These are phyloP conservation scores for Drosophila guanche DNA, from an alignment of 1,140 invertebrate genomes.

Conservation along the genomic window DNA sequence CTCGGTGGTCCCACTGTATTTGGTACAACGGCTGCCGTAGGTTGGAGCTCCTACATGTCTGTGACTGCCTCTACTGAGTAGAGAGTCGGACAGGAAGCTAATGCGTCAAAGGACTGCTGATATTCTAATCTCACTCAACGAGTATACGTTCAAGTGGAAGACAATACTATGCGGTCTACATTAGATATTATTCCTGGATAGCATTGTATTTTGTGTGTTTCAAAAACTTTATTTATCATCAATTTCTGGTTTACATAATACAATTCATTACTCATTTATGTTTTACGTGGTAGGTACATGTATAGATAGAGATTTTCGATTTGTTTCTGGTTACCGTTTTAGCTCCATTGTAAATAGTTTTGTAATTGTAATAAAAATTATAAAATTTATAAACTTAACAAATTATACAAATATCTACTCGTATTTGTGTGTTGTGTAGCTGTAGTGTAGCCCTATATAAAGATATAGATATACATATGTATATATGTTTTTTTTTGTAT, in stretches of 20 bases:
- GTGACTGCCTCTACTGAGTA: no score
- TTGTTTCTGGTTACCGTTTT: constrained; percentile 40
- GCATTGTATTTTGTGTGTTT: constrained; percentile 46
- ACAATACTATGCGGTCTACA: no score
- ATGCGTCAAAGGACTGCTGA: no score
- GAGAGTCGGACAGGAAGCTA: no score
- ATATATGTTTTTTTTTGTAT: constrained; percentile 15
- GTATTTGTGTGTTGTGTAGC: constrained; percentile 31
- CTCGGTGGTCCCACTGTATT: no score
- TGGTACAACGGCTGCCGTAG: no score
- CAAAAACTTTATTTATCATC: constrained; percentile 66
- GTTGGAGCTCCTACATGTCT: no score
- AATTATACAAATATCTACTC: constrained; percentile 56
- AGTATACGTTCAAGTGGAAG: no score
- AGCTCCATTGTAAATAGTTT: constrained; percentile 54
- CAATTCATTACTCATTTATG: constrained; percentile 43
- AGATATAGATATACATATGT: constrained; percentile 33
- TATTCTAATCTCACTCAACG: no score
- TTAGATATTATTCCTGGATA: neutral
- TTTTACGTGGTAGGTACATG: constrained; percentile 56
- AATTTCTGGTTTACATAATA: constrained; percentile 69
- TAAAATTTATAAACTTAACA: constrained; percentile 70
- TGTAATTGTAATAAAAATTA: constrained; percentile 54
- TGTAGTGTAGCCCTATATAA: constrained; percentile 16
- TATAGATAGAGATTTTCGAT: constrained; percentile 60